A percentile compares a stretch with the other conserved stretches of the same genome.
Conservation (phyloP, 2,888 invertebrate species). For the Catotricha subobsoleta region DNA sequence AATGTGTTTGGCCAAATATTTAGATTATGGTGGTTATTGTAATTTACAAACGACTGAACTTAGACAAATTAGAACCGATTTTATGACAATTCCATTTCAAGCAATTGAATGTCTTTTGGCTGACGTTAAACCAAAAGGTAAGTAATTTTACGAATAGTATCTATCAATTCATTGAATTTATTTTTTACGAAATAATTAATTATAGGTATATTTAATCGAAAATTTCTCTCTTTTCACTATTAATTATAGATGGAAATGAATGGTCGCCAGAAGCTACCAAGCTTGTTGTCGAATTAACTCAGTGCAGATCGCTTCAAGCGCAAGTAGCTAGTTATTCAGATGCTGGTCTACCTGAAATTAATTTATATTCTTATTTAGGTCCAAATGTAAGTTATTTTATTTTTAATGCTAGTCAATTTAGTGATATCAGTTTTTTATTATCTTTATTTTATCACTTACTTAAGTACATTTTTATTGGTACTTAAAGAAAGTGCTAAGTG, state of each 20-base stretch:
- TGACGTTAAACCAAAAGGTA: constrained; percentile 67
- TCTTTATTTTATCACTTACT: too few relatives aligned
- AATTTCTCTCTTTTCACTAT: background rate
- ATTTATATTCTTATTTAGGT: constrained; percentile 58
- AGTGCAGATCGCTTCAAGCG: constrained; percentile 69
- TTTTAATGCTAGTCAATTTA: too few relatives aligned
- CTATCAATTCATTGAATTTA: background rate
- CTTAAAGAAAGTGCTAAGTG: too few relatives aligned
- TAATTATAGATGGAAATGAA: constrained; percentile 30
- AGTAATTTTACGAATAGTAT: constrained; percentile 13
- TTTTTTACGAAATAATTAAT: background rate
- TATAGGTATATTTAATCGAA: background rate
- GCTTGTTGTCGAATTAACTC: constrained; percentile 61
- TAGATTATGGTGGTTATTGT: constrained; percentile 91
- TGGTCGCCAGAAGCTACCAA: constrained; percentile 66
- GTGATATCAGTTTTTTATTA: too few relatives aligned
- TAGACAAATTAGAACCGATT: constrained; percentile 85
- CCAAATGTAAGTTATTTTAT: constrained; percentile 41
- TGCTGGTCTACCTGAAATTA: constrained; percentile 59
- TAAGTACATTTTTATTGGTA: too few relatives aligned
- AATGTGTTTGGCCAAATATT: constrained; percentile 65
- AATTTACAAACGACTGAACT: constrained; percentile 56
- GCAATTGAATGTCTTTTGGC: constrained; percentile 88
- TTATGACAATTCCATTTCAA: constrained; percentile 90
- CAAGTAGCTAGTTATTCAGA: constrained; percentile 73